Evolutionary conservation across 2,113 vertebrate genomes (phyloP).

Genomic region (Setophaga kirtlandii): DNA sequence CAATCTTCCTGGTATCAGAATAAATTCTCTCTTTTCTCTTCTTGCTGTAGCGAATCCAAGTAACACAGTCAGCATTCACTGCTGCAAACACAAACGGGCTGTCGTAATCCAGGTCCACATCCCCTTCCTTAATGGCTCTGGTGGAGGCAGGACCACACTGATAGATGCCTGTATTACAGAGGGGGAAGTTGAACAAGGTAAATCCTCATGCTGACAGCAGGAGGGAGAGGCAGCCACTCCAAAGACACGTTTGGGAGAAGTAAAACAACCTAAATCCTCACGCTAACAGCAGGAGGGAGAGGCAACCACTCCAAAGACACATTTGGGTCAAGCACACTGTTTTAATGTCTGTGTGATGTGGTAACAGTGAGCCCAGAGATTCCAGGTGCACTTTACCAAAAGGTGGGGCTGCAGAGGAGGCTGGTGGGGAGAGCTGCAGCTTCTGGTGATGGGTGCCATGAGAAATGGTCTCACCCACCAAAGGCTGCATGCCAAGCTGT

Average conservation of each 20-base stretch:
- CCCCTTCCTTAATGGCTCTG: constrained; percentile 80
- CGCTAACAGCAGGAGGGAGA: not conserved
- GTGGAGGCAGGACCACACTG: constrained; percentile 85
- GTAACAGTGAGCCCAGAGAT: not conserved
- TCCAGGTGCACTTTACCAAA: not conserved
- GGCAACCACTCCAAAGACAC: not conserved
- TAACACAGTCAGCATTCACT: constrained; percentile 84
- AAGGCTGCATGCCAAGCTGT: not conserved
- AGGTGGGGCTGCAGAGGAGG: not conserved
- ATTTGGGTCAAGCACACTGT: not conserved
- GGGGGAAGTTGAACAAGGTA: not conserved
- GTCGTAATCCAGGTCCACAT: constrained; percentile 79
- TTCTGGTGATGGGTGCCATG: not conserved
- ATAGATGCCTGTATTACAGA: constrained; percentile 68
- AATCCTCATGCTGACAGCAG: not conserved
- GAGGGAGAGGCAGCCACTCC: not conserved
- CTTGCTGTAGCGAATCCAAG: constrained; percentile 75
- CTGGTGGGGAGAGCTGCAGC: not conserved
- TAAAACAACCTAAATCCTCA: not conserved
- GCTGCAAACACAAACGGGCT: constrained; percentile 82
- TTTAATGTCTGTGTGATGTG: not conserved
- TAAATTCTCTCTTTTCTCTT: constrained; percentile 69
- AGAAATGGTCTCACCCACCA: not conserved
- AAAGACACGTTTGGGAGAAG: not conserved
- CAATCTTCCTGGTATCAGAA: constrained; percentile 65